Evolutionary conservation across 2,797 vertebrate species (phyloP).

Genomic region (Hirundo rustica): DNA sequence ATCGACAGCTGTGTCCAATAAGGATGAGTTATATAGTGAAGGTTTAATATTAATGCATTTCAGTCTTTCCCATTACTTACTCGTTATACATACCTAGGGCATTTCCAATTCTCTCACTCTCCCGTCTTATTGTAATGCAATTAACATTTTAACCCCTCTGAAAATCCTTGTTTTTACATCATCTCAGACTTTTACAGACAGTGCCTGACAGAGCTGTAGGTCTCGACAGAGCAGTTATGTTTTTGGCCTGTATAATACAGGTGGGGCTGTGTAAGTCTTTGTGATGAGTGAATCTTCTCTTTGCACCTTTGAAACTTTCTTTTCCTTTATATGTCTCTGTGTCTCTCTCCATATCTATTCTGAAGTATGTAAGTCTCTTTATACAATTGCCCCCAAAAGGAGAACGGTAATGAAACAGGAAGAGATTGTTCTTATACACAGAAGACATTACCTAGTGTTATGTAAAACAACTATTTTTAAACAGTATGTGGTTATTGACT

Average conservation of each 20-base stretch:
- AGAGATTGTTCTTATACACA: neutral
- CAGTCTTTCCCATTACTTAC: constrained; percentile 58
- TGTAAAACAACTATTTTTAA: neutral
- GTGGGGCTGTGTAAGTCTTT: neutral
- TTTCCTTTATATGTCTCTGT: neutral
- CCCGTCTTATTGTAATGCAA: constrained; percentile 60
- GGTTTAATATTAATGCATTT: constrained; percentile 76
- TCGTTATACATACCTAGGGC: constrained; percentile 15
- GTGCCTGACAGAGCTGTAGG: neutral
- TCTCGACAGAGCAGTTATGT: neutral
- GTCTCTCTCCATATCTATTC: accelerated
- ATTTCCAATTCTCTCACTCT: constrained; percentile 53
- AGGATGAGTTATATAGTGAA: constrained; percentile 72
- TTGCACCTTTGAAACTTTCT: neutral
- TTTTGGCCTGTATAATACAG: constrained; percentile 2
- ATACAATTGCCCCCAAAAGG: neutral
- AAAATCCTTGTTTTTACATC: constrained; percentile 33
- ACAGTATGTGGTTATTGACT: neutral
- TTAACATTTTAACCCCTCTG: constrained; percentile 51
- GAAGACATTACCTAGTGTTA: neutral
- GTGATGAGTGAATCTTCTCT: neutral
- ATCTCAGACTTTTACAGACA: neutral
- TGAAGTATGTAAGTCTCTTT: neutral
- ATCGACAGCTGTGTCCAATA: constrained; percentile 80
- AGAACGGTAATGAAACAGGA: neutral